Conservation (phyloP, 92 coral and sea anemone species). For the Umimayanthus chanpuru region DNA sequence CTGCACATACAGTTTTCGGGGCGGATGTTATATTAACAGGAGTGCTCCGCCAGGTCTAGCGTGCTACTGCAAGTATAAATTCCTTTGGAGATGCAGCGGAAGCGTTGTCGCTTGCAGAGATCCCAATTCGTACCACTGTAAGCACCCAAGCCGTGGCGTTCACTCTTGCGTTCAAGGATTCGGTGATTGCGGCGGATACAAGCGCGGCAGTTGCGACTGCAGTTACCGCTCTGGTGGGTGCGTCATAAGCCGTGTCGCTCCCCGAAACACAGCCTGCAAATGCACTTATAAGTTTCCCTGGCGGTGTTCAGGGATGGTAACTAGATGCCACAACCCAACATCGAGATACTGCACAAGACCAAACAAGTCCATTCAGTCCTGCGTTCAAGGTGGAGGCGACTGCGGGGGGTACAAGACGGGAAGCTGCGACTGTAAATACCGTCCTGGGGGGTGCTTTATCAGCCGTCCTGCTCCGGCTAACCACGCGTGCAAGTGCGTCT, state of each 20-base stretch:
- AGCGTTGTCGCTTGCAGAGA: not conserved
- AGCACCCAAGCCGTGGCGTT: not conserved
- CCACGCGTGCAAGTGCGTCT: not conserved
- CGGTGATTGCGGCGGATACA: not conserved
- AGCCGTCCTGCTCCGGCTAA: not conserved
- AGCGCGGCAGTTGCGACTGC: not conserved
- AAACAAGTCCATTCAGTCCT: not conserved
- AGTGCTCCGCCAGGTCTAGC: not conserved
- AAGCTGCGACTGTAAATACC: not conserved
- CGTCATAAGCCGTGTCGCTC: not conserved
- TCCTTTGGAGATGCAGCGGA: not conserved
- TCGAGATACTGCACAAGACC: not conserved
- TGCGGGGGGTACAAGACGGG: not conserved
- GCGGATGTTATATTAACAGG: not conserved
- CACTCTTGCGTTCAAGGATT: not conserved
- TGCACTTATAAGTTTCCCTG: not conserved
- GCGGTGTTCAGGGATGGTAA: not conserved
- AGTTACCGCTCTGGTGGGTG: not conserved
- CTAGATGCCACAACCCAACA: not conserved
- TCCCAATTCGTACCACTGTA: not conserved
- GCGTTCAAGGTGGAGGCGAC: not conserved
- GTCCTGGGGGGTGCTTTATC: not conserved
- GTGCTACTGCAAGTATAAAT: not conserved
- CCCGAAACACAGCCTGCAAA: not conserved
- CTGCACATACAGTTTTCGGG: not conserved